A percentile compares a stretch with the other conserved stretches of the same genome.
Evolutionary conservation across 2,113 vertebrate species (phyloP).

Genomic region (Macrotis lagotis): DNA sequence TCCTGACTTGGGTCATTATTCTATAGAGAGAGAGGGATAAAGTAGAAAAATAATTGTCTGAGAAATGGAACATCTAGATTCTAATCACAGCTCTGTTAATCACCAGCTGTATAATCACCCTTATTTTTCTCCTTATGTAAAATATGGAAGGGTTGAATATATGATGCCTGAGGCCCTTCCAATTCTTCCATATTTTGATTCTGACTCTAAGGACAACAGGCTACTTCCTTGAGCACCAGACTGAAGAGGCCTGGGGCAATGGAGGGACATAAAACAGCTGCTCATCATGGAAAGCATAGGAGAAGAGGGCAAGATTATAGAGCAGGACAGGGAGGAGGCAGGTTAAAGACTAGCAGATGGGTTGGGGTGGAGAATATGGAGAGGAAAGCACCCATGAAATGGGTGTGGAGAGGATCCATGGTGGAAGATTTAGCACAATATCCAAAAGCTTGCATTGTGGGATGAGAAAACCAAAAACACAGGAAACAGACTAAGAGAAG

Average conservation of each 20-base stretch:
- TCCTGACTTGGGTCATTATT: not conserved
- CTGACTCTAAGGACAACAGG: not conserved
- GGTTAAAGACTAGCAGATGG: not conserved
- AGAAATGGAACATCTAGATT: not conserved
- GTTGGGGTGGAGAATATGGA: fast-evolving
- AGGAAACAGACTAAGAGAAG: not conserved
- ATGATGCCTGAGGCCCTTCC: not conserved
- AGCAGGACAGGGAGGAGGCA: not conserved
- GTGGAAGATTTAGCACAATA: not conserved
- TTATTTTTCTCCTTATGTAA: not conserved
- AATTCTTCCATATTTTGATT: not conserved
- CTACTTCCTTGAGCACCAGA: not conserved
- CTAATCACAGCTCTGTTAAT: not conserved
- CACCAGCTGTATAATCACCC: not conserved
- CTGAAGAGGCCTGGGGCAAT: fast-evolving
- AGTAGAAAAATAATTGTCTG: not conserved
- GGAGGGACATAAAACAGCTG: not conserved
- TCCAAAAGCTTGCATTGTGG: fast-evolving
- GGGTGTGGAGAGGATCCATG: fast-evolving
- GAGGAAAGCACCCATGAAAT: fast-evolving
- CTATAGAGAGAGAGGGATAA: not conserved
- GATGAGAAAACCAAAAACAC: fast-evolving
- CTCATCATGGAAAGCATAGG: not conserved
- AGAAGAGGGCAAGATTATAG: not conserved
- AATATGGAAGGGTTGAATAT: not conserved